These are phyloP conservation scores for Antechinus flavipes DNA, from an alignment of 2,113 vertebrate genomes.

Conservation along the genomic window DNA sequence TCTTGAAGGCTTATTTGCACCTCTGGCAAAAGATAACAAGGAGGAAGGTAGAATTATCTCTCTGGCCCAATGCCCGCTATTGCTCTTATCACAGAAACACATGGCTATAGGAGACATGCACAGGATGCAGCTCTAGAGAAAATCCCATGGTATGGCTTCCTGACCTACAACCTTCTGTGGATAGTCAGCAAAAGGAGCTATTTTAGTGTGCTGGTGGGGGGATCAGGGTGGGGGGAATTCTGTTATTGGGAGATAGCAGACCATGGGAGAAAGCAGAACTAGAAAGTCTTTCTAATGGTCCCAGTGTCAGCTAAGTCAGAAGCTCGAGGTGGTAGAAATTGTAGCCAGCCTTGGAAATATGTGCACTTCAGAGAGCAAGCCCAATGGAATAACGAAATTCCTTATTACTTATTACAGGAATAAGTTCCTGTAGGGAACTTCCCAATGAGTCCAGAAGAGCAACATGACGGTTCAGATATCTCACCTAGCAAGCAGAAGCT, in stretches of 20 bases:
- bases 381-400: neutral
- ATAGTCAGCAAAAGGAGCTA: neutral
- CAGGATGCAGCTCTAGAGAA: neutral
- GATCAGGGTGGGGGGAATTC: too few relatives aligned
- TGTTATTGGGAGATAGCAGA: neutral
- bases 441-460: neutral
- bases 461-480: neutral
- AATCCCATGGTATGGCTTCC: neutral
- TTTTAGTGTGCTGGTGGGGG: neutral
- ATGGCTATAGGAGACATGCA: neutral
- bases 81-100: neutral
- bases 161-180: neutral
- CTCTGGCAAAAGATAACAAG: neutral
- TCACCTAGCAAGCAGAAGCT: neutral
- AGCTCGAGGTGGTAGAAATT: neutral
- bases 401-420: too few relatives aligned
- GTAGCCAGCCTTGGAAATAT: neutral
- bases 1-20: neutral
- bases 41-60: neutral
- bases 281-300: neutral
- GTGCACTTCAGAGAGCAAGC: neutral
- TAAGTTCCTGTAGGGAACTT: too few relatives aligned
- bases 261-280: neutral
- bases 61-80: neutral
- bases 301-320: neutral